Conservation (phyloP, 2,113 vertebrate species). For the Petroica traversi region DNA sequence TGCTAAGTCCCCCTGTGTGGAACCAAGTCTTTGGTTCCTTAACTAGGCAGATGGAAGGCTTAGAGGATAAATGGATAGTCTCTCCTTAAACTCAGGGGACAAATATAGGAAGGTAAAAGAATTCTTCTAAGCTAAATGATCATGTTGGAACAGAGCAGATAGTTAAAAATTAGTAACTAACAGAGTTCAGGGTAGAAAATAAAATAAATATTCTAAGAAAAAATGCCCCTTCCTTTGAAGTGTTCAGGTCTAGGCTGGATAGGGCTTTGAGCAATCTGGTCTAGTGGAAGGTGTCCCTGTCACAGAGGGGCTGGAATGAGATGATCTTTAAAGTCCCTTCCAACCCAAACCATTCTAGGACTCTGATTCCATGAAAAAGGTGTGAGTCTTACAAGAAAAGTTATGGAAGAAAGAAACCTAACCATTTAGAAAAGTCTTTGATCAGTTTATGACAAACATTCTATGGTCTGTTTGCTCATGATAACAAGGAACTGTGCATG, state of each 20-base stretch:
- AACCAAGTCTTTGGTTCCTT: neutral
- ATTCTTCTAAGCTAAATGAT: neutral
- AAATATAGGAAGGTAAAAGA: neutral
- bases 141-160: neutral
- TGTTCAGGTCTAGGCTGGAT: neutral
- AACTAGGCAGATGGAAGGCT: neutral
- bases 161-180: neutral
- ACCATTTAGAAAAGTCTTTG: neutral
- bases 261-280: neutral
- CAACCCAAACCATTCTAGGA: neutral
- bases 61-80: neutral
- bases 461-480: neutral
- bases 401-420: neutral
- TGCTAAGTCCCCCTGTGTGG: neutral
- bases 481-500: neutral
- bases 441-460: neutral
- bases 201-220: neutral
- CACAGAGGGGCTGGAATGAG: neutral
- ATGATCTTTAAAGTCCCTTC: neutral
- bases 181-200: neutral
- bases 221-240: neutral
- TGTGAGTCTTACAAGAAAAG: neutral
- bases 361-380: neutral
- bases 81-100: neutral
- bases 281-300: neutral